Base-by-base conservation (phyloP, 1,140 invertebrate genomes). In the Pseudomyrmex gracilis region DNA sequence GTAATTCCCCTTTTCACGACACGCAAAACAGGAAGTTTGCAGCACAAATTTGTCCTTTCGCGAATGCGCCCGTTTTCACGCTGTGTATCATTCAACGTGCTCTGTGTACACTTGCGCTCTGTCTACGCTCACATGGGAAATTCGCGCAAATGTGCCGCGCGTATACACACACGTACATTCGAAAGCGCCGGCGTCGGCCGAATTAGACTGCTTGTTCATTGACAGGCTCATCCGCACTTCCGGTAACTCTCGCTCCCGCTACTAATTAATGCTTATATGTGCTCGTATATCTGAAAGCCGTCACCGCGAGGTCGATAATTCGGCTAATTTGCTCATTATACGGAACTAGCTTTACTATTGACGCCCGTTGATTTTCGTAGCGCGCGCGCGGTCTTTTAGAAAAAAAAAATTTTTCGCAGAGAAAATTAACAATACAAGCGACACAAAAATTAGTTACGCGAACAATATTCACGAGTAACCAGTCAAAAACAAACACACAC, bases 241-340 rank as follows among this genome's bases (percentile, higher is more conserved):
- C 71, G 73, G 82, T 76, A 86, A 87, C 78, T 85, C 84, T 57
- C 84, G 55, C 82, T 83, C 34, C 34, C 34, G 61, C 68, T 84
- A 66, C 84, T 77, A 88, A 88, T 88, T 86, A 88, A 60, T 78
- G 80, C 80, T 77, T 82, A 82, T 74, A 24, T 76, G 70, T 63
- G 7, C 20, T 63, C 73, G 43, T n/a, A 34, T 34, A 49, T 71
- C 20, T 53, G 53, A 22, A 43, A 70, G 43, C 12, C 15, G 76
- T 80, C 76, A 80, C 58, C 76, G 47, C 66, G 43, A 58, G 66
- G 13, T 80, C 76, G 55, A 71, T 80, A 80, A 80, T 80, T 80
- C 45, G 66, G n/a, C 53, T 78, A 70, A 78, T 78, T 78, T 78
- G 53, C 64, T 80, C 53, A 70, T 80, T 80, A 80, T 70, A 80